A percentile compares a stretch with the other conserved stretches of the same genome.
Conservation (phyloP, 2,113 vertebrate species). For the Sminthopsis crassicaudata region DNA sequence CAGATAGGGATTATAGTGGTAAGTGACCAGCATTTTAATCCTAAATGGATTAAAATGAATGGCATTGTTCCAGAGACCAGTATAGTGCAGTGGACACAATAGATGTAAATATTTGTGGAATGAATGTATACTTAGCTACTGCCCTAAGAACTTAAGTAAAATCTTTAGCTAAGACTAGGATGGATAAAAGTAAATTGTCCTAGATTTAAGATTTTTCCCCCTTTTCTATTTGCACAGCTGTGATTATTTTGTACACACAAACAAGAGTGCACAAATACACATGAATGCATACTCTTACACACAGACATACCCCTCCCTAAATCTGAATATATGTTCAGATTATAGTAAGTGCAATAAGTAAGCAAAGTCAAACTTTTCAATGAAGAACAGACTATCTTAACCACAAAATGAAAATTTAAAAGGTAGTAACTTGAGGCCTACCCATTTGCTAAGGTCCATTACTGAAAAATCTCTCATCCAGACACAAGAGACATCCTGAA, state of each 20-base stretch:
- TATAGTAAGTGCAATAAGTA: constrained; percentile 26
- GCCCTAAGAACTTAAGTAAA: not conserved
- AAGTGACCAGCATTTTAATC: not conserved
- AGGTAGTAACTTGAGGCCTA: not conserved
- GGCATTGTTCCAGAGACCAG: not conserved
- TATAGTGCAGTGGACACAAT: not conserved
- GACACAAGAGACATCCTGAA: not conserved
- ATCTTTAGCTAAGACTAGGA: not conserved
- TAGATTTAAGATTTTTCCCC: not conserved
- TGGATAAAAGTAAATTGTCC: not conserved
- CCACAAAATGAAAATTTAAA: constrained; percentile 7
- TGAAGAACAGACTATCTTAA: not conserved
- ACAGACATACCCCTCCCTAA: not conserved
- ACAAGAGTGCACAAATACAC: not conserved
- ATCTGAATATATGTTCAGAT: not conserved
- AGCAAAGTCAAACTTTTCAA: not conserved
- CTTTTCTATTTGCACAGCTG: not conserved
- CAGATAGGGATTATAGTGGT: not conserved
- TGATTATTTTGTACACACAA: not conserved
- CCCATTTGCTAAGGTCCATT: constrained; percentile 25
- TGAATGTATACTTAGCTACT: not conserved
- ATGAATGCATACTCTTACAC: not conserved
- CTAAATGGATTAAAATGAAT: not conserved
- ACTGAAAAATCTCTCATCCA: constrained; percentile 24
- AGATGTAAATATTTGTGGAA: not conserved